A percentile compares a stretch with the other conserved stretches of the same genome.
phyloP scores from a whole-genome alignment of 2,888 invertebrate genomes.

The Ochropacha duplaris region DNA sequence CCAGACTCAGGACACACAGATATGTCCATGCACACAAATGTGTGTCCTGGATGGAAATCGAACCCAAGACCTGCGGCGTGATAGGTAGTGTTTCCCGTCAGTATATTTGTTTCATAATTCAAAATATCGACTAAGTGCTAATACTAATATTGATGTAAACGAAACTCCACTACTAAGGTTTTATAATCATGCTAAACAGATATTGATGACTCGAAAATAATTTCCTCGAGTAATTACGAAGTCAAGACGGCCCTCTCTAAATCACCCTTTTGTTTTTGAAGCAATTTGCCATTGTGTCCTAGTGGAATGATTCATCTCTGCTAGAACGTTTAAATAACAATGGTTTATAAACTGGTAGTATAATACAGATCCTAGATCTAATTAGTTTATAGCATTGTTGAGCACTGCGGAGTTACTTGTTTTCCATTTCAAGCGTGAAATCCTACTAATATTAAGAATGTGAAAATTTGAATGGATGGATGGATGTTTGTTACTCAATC shows the following conservation, averaged over 20 bases:
- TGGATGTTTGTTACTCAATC: too few species aligned
- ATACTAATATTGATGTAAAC: too few species aligned
- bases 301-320: constrained; percentile 17
- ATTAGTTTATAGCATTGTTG: constrained; percentile 22
- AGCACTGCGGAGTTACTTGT: constrained; percentile 12
- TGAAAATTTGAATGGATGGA: too few species aligned
- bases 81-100: too few species aligned
- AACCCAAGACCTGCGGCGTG: too few species aligned
- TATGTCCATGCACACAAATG: too few species aligned
- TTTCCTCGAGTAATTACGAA: background rate
- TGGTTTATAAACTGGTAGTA: constrained; percentile 30
- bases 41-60: too few species aligned
- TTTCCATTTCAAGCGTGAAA: constrained; percentile 8
- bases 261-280: constrained; percentile 35
- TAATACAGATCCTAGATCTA: constrained; percentile 26
- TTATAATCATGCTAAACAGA: background rate
- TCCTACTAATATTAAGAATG: too few species aligned
- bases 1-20: too few species aligned
- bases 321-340: constrained; percentile 19
- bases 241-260: constrained; percentile 10
- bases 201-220: background rate
- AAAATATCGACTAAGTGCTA: too few species aligned
- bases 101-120: too few species aligned
- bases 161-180: too few species aligned
- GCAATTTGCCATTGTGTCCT: constrained; percentile 33